Conservation (phyloP, 2,113 vertebrate species). For the Polyodon spathula region DNA sequence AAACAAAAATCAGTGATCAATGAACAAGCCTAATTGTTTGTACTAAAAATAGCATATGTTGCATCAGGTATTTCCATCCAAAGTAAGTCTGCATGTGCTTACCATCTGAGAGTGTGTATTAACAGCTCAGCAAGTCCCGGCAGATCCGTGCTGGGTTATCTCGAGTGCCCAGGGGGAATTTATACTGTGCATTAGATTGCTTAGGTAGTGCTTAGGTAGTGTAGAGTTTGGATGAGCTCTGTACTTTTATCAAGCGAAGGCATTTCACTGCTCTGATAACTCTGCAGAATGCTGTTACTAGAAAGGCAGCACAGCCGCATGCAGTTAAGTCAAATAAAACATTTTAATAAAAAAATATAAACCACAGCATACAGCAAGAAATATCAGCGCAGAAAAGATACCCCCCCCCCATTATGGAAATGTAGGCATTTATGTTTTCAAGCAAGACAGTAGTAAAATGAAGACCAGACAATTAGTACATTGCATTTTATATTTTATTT, state of each 20-base stretch:
- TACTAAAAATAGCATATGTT: slow-evolving; percentile 7
- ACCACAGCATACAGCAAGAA: neutral
- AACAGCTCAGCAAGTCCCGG: slow-evolving; percentile 85
- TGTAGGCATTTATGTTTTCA: too few relatives aligned
- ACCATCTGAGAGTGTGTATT: slow-evolving; percentile 75
- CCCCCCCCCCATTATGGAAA: too few relatives aligned
- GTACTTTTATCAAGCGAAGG: slow-evolving; percentile 64
- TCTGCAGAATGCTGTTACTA: slow-evolving; percentile 54
- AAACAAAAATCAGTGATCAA: neutral
- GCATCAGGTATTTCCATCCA: slow-evolving; percentile 1
- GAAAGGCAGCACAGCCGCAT: slow-evolving; percentile 18
- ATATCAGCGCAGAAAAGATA: too few relatives aligned
- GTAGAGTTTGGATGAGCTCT: slow-evolving; percentile 83
- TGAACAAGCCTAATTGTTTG: neutral
- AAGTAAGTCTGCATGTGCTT: slow-evolving; percentile 27
- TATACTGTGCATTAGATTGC: slow-evolving; percentile 77
- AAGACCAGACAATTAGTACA: too few relatives aligned
- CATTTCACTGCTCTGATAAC: slow-evolving; percentile 82
- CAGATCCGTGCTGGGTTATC: slow-evolving; percentile 91
- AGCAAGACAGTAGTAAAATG: too few relatives aligned
- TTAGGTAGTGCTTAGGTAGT: slow-evolving; percentile 84
- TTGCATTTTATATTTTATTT: too few relatives aligned
- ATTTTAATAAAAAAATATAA: neutral
- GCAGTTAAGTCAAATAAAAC: neutral
- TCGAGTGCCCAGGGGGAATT: slow-evolving; percentile 79